Conservation (phyloP, 2,113 vertebrate genomes). For the Miniopterus natalensis region DNA sequence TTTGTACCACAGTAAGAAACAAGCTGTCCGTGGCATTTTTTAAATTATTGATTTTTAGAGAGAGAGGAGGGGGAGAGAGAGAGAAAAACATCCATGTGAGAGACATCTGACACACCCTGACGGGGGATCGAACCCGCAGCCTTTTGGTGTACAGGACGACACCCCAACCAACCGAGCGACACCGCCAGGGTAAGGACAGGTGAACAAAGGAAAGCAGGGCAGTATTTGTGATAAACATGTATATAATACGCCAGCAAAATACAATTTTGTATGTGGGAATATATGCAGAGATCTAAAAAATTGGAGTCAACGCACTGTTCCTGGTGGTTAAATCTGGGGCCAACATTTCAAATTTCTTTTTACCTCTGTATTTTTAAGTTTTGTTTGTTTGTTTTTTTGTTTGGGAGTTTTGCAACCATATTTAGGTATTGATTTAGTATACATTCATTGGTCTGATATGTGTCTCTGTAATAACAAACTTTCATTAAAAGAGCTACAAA, state of each 20-base stretch:
- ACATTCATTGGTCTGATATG: neutral
- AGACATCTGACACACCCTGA: too few relatives aligned
- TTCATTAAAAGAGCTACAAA: neutral
- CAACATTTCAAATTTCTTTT: slow-evolving; percentile 15
- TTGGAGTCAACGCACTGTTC: neutral
- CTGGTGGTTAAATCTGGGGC: neutral
- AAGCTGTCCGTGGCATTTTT: too few relatives aligned
- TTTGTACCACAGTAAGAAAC: neutral
- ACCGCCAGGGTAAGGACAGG: too few relatives aligned
- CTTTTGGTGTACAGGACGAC: too few relatives aligned
- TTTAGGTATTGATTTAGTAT: neutral
- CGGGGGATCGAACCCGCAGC: too few relatives aligned
- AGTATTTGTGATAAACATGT: too few relatives aligned
- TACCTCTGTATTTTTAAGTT: neutral
- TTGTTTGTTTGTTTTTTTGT: neutral
- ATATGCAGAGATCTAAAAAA: neutral
- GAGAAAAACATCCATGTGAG: too few relatives aligned
- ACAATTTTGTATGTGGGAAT: neutral
- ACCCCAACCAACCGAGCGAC: too few relatives aligned
- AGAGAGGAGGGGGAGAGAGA: too few relatives aligned
- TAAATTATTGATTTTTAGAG: too few relatives aligned
- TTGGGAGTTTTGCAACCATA: neutral
- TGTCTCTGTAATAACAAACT: neutral
- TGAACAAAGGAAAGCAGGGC: neutral
- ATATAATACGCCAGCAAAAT: neutral